Conservation (phyloP, 2,113 vertebrate species). For the Catharus bicknelli region DNA sequence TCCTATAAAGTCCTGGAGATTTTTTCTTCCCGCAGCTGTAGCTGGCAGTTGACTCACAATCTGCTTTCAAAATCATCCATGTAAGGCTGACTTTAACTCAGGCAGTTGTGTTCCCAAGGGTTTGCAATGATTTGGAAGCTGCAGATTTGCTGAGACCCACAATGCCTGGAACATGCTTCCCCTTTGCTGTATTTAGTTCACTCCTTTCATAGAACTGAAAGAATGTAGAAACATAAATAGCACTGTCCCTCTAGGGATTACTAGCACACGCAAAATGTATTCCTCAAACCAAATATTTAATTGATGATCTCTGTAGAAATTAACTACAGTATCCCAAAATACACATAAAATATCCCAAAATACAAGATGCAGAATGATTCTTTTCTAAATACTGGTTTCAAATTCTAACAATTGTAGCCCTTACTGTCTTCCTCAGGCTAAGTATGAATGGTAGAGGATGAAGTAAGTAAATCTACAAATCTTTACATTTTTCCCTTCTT, state of each 20-base stretch:
- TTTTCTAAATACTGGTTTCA: neutral
- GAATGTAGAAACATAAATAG: neutral
- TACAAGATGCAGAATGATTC: neutral
- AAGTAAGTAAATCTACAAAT: neutral
- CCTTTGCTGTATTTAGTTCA: neutral
- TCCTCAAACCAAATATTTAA: neutral
- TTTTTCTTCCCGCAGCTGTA: neutral
- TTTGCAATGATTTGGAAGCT: neutral
- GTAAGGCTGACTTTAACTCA: neutral
- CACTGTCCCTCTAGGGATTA: neutral
- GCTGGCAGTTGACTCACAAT: neutral
- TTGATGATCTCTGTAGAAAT: neutral
- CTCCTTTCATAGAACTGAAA: neutral
- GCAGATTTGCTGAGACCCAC: neutral
- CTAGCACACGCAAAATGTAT: neutral
- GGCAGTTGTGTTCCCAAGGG: neutral
- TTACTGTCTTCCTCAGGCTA: neutral
- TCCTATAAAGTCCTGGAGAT: neutral
- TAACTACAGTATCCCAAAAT: neutral
- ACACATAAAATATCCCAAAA: neutral
- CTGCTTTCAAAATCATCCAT: neutral
- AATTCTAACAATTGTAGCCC: neutral
- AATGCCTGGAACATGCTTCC: neutral
- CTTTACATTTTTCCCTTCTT: neutral
- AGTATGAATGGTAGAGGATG: neutral